Evolutionary conservation across 2,113 vertebrate species (phyloP).

Genomic region (Oophaga pumilio): DNA sequence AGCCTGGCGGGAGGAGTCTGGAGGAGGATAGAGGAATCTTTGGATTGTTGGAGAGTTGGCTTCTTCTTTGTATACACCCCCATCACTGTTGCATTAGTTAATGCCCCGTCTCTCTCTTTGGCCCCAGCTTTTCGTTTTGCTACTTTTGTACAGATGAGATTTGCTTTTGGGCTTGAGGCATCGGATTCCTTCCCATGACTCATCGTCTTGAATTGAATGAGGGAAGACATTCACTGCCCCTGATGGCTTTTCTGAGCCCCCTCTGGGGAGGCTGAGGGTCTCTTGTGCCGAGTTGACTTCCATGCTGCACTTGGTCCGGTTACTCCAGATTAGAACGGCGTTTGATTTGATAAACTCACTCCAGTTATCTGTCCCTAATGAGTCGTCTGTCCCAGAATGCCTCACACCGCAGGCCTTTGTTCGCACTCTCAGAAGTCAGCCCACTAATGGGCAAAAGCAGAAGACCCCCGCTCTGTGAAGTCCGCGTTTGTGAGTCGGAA

Average conservation of each 20-base stretch:
- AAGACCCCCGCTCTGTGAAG: conserved; percentile 72
- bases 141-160: too few relatives aligned
- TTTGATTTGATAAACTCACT: conserved; percentile 74
- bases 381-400: conserved; percentile 75
- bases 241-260: conserved; percentile 41
- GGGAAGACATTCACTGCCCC: too few relatives aligned
- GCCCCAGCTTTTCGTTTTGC: too few relatives aligned
- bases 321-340: conserved; percentile 73
- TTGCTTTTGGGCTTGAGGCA: too few relatives aligned
- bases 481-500: conserved; percentile 72
- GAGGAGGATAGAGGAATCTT: too few relatives aligned
- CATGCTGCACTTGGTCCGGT: conserved; percentile 74
- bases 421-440: conserved; percentile 74
- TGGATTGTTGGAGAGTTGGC: too few relatives aligned
- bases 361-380: conserved; percentile 74
- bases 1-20: too few relatives aligned
- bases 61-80: too few relatives aligned
- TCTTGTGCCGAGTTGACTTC: conserved; percentile 72
- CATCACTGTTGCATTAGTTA: not conserved
- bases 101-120: not conserved
- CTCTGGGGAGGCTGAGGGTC: conserved; percentile 65
- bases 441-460: conserved; percentile 75
- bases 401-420: conserved; percentile 74
- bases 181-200: not conserved
- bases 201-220: not conserved